Percentiles rank a stretch among this genome's conserved stretches.
These are phyloP conservation scores for Coracias cyanogaster DNA, from an alignment of 2,797 vertebrate genomes.

Conservation along the genomic window DNA sequence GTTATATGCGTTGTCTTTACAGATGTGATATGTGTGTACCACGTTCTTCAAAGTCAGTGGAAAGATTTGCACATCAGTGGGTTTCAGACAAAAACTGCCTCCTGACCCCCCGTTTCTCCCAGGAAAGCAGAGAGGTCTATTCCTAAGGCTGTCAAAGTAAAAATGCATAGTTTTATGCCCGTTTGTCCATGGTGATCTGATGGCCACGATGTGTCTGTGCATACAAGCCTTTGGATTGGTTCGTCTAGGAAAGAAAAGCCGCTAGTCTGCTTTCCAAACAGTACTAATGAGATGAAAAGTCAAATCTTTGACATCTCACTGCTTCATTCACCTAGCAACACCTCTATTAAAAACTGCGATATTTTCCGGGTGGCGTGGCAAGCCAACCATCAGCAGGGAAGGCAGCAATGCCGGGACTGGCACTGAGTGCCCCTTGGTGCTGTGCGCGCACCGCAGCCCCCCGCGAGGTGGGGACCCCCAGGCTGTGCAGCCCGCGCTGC, in stretches of 20 bases:
- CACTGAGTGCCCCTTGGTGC: accelerated
- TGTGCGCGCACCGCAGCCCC: accelerated
- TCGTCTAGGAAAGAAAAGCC: background rate
- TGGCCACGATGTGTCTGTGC: background rate
- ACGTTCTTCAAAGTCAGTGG: background rate
- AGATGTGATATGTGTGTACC: background rate
- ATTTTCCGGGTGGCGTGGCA: background rate
- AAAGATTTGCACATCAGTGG: background rate
- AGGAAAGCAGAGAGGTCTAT: background rate
- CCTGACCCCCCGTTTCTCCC: background rate
- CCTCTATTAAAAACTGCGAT: constrained; percentile 34
- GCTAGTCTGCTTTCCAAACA: background rate
- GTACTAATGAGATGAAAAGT: background rate
- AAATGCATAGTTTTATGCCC: background rate
- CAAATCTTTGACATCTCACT: background rate
- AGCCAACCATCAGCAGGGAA: background rate
- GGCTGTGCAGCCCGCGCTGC: accelerated
- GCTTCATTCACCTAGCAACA: constrained; percentile 43
- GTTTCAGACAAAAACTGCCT: background rate
- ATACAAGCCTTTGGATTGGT: background rate
- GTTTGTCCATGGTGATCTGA: background rate
- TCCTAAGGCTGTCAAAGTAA: background rate
- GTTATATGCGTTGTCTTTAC: background rate
- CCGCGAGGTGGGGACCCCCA: background rate
- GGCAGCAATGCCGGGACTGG: background rate